Conservation (phyloP, 2,113 vertebrate species). For the Rousettus leschenaultii region DNA sequence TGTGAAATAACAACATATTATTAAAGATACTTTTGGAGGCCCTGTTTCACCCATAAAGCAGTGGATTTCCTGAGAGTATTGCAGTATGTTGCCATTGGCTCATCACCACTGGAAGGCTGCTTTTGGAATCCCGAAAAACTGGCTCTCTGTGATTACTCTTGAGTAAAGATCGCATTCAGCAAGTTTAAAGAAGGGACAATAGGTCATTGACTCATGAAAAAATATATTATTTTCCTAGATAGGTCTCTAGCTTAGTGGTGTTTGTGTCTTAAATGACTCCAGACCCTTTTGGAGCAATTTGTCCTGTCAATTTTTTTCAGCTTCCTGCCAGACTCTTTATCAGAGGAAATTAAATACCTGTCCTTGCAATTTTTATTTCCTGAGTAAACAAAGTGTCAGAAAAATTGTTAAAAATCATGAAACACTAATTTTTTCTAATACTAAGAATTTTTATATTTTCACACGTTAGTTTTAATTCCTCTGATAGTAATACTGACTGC, state of each 20-base stretch:
- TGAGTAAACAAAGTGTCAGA: constrained; percentile 11
- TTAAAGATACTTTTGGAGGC: neutral
- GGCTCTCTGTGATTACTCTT: neutral
- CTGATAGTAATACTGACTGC: neutral
- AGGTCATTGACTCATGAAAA: neutral
- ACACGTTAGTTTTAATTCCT: neutral
- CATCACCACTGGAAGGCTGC: neutral
- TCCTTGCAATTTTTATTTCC: constrained; percentile 26
- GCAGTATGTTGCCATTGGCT: neutral
- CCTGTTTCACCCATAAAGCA: neutral
- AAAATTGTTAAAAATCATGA: neutral
- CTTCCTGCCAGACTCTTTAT: constrained; percentile 22
- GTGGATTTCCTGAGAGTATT: neutral
- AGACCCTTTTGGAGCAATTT: neutral
- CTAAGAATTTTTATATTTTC: neutral
- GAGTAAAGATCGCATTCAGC: constrained; percentile 27
- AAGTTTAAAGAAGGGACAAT: neutral
- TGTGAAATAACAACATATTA: neutral
- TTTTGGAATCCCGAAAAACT: constrained; percentile 12
- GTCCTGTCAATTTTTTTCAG: neutral
- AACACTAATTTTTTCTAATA: neutral
- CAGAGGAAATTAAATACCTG: constrained; percentile 42
- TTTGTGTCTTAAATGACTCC: neutral
- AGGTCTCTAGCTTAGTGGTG: neutral
- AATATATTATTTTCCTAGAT: neutral